Conservation (phyloP, 2,888 invertebrate genomes). For the Chymomyza fuscimana region DNA sequence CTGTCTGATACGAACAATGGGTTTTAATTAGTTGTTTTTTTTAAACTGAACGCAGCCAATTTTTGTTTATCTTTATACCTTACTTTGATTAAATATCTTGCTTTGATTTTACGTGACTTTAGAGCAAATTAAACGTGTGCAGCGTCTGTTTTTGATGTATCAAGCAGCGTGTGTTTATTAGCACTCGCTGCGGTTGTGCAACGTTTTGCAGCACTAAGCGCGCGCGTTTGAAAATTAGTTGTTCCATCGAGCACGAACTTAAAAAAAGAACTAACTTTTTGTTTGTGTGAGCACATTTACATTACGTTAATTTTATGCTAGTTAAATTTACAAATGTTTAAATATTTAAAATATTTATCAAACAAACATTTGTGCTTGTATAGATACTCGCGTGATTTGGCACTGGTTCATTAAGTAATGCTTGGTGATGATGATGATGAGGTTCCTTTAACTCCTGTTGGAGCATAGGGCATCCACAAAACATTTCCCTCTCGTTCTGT, state of each 20-base stretch:
- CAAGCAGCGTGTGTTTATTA: conserved; percentile 32
- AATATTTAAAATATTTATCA: too few species aligned
- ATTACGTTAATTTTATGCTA: too few species aligned
- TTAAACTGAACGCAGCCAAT: neutral
- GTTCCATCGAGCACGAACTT: neutral
- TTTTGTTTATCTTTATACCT: neutral
- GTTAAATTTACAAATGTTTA: too few species aligned
- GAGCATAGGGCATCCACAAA: too few species aligned
- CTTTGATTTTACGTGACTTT: neutral
- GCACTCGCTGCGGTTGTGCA: conserved; percentile 22
- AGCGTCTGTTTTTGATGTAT: neutral
- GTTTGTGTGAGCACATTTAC: too few species aligned
- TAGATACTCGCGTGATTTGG: too few species aligned
- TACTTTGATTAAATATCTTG: neutral
- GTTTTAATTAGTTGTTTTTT: neutral
- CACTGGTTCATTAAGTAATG: too few species aligned
- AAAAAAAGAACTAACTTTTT: too few species aligned
- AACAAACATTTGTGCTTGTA: too few species aligned
- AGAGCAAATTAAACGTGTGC: neutral
- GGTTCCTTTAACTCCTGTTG: too few species aligned
- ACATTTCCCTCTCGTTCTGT: too few species aligned
- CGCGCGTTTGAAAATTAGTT: conserved; percentile 44
- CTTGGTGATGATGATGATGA: too few species aligned
- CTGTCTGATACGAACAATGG: conserved; percentile 23
- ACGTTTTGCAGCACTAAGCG: conserved; percentile 53